These are phyloP conservation scores for Calonectris borealis DNA, from an alignment of 2,113 vertebrate species.

Conservation along the genomic window DNA sequence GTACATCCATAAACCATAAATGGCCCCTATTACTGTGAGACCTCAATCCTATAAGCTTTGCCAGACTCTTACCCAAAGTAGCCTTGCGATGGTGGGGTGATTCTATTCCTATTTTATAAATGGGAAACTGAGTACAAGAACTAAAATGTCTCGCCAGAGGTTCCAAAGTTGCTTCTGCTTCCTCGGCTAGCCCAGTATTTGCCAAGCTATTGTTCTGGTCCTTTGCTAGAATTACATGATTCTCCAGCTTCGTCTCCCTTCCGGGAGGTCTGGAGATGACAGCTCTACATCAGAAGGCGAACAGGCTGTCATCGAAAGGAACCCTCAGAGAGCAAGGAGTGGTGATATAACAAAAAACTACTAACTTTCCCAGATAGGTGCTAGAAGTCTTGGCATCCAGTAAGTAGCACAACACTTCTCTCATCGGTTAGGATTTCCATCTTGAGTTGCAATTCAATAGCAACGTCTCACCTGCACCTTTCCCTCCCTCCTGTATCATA, in stretches of 20 bases:
- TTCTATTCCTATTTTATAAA: not conserved
- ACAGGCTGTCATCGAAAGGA: not conserved
- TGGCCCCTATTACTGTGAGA: not conserved
- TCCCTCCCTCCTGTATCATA: not conserved
- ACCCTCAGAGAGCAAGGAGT: not conserved
- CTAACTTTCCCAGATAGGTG: not conserved
- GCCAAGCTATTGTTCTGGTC: not conserved
- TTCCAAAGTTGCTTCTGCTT: not conserved
- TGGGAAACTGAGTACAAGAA: not conserved
- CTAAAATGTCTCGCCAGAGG: not conserved
- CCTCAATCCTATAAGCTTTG: not conserved
- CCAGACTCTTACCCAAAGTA: not conserved
- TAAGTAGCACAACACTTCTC: not conserved
- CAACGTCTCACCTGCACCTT: not conserved
- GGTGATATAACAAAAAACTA: not conserved
- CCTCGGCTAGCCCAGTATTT: not conserved
- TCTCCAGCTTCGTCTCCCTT: not conserved
- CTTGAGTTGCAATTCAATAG: not conserved
- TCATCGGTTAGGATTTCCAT: not conserved
- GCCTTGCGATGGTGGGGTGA: not conserved
- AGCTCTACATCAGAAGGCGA: not conserved
- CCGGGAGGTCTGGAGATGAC: not conserved
- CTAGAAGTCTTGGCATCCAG: not conserved
- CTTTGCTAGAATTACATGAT: not conserved
- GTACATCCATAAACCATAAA: not conserved